A percentile compares a stretch with the other conserved stretches of the same genome.
These are phyloP conservation scores for Lanistes nyassanus DNA, from an alignment of 1,140 invertebrate genomes.

Conservation along the genomic window DNA sequence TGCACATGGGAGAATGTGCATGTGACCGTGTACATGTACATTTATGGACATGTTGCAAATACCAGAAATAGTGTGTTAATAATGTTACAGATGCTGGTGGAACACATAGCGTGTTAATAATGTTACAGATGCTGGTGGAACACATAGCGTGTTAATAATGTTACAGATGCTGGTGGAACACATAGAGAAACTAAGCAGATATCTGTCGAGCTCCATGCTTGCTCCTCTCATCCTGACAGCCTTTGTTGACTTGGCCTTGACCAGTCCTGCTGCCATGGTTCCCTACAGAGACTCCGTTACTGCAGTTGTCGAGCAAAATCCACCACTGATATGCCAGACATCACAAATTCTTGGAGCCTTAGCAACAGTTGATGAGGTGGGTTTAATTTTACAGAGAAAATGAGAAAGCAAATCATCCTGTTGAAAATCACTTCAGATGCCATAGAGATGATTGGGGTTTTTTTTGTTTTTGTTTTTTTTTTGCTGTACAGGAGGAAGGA, in stretches of 20 bases:
- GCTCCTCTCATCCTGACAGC: conserved; percentile 78
- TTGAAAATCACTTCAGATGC: not conserved
- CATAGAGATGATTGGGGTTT: conserved; percentile 11
- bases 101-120: conserved; percentile 21
- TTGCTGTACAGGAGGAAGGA: conserved; percentile 67
- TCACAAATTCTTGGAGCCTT: conserved; percentile 65
- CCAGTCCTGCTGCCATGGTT: conserved; percentile 74
- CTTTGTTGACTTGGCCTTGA: conserved; percentile 79
- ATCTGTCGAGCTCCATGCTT: conserved; percentile 72
- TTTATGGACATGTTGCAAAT: not conserved
- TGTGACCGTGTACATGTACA: not conserved
- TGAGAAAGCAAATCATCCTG: not conserved
- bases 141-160: conserved; percentile 20
- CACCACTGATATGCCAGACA: conserved; percentile 71
- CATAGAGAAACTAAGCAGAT: conserved; percentile 81
- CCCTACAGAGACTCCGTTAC: conserved; percentile 78
- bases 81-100: not conserved
- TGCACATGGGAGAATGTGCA: not conserved
- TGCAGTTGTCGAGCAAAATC: conserved; percentile 75
- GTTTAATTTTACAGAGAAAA: not conserved
- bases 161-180: conserved; percentile 78
- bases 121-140: not conserved
- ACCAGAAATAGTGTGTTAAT: not conserved
- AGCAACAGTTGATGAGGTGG: conserved; percentile 62
- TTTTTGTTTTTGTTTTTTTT: conserved; percentile 17